Percentiles rank a stretch among this genome's conserved stretches.
Conservation (phyloP, 1,140 invertebrate species). For the Trachelipus rathkii region DNA sequence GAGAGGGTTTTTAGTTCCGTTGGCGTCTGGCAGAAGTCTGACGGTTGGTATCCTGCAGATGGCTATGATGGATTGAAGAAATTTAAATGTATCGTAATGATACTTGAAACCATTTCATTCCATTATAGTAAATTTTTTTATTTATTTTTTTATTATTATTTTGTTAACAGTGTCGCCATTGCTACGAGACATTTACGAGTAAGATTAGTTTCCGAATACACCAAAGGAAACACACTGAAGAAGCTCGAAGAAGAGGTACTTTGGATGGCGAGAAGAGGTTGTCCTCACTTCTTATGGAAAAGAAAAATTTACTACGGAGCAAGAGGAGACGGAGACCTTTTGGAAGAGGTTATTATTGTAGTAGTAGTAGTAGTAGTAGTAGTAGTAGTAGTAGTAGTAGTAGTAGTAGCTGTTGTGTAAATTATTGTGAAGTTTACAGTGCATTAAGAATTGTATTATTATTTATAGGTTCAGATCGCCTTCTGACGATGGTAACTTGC, state of each 20-base stretch:
- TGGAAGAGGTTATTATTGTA: conserved; percentile 29
- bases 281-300: conserved; percentile 33
- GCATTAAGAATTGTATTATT: background rate
- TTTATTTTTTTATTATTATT: too few relatives aligned
- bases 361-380: too few relatives aligned
- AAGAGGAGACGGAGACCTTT: conserved; percentile 37
- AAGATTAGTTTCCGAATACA: conserved; percentile 50
- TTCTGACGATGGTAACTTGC: conserved; percentile 37
- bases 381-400: too few relatives aligned
- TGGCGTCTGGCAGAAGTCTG: too few relatives aligned
- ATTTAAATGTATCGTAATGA: too few relatives aligned
- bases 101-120: background rate
- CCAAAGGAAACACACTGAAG: conserved; percentile 49
- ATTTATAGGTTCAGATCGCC: conserved; percentile 35
- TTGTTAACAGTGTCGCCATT: conserved; percentile 49
- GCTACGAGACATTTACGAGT: conserved; percentile 49
- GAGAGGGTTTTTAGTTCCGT: too few relatives aligned
- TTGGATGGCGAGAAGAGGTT: conserved; percentile 47
- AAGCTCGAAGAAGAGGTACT: conserved; percentile 46
- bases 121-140: background rate
- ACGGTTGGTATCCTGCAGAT: too few relatives aligned
- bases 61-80: too few relatives aligned
- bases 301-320: conserved; percentile 33
- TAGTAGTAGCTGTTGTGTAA: background rate
- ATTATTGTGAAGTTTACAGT: background rate